These are phyloP conservation scores for Saxidomus purpurata DNA, from an alignment of 1,140 invertebrate genomes.

Conservation along the genomic window DNA sequence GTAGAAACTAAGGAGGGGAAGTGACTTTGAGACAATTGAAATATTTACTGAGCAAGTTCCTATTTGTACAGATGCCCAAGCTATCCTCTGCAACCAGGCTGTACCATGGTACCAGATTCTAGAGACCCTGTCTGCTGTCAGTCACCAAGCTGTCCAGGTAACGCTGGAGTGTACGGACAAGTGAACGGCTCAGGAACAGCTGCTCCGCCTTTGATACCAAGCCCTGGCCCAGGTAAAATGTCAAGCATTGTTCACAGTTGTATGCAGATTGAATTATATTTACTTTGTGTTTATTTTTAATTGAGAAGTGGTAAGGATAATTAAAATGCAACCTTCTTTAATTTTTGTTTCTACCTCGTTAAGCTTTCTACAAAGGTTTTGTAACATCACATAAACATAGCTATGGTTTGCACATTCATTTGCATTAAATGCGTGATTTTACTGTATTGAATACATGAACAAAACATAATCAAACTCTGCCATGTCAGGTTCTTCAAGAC, in stretches of 20 bases:
- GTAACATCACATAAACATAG: too few relatives aligned
- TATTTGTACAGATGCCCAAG: conserved; percentile 69
- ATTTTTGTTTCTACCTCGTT: background rate
- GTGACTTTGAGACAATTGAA: too few relatives aligned
- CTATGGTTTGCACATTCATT: too few relatives aligned
- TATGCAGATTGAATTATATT: too few relatives aligned
- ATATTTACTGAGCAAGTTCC: too few relatives aligned
- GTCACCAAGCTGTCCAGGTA: conserved; percentile 73
- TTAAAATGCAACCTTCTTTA: background rate
- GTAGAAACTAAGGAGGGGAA: too few relatives aligned
- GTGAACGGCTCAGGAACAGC: conserved; percentile 71
- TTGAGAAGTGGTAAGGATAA: background rate
- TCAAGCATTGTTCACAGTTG: too few relatives aligned
- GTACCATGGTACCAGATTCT: conserved; percentile 76
- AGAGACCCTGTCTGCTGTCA: conserved; percentile 76
- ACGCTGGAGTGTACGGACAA: conserved; percentile 68
- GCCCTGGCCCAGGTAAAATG: conserved; percentile 1
- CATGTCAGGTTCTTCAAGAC: too few relatives aligned
- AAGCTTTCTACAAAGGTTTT: too few relatives aligned
- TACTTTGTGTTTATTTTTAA: background rate
- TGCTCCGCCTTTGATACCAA: conserved; percentile 31
- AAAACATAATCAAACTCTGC: too few relatives aligned
- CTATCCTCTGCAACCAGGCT: conserved; percentile 64
- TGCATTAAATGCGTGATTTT: too few relatives aligned
- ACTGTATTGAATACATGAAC: too few relatives aligned